These are phyloP conservation scores for Varanus salvator DNA, from an alignment of 2,113 vertebrate genomes.

Conservation along the genomic window DNA sequence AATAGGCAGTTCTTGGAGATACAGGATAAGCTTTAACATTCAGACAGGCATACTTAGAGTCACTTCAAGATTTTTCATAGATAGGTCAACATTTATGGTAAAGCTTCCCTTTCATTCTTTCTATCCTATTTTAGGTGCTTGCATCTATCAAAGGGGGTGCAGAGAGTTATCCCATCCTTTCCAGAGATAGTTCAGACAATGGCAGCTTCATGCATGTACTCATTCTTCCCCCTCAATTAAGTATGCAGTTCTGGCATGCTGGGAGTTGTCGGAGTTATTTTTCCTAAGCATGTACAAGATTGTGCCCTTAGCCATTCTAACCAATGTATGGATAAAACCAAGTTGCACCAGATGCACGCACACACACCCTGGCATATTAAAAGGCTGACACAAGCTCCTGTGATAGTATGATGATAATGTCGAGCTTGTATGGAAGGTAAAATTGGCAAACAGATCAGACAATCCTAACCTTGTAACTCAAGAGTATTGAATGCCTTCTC, in stretches of 20 bases:
- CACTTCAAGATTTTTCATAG: neutral
- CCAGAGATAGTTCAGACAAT: neutral
- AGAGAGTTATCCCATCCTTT: neutral
- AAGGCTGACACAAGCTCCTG: neutral
- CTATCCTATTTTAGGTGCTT: neutral
- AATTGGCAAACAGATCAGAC: neutral
- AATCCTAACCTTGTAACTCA: neutral
- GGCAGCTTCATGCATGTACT: neutral
- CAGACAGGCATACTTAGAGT: neutral
- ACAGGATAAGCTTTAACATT: neutral
- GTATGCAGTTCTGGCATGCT: neutral
- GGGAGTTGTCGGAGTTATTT: no score
- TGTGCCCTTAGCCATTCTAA: no score
- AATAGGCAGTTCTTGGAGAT: neutral
- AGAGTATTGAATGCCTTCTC: neutral
- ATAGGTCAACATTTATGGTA: neutral
- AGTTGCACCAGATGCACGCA: no score
- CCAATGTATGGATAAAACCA: no score
- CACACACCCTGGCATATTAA: neutral
- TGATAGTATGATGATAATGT: neutral
- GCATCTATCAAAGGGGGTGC: neutral
- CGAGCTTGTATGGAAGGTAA: neutral
- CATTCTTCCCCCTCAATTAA: neutral
- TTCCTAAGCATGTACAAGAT: no score
- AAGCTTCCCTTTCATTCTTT: neutral